Base-by-base conservation (phyloP, 2,113 vertebrate genomes). In the Pavo muticus region DNA sequence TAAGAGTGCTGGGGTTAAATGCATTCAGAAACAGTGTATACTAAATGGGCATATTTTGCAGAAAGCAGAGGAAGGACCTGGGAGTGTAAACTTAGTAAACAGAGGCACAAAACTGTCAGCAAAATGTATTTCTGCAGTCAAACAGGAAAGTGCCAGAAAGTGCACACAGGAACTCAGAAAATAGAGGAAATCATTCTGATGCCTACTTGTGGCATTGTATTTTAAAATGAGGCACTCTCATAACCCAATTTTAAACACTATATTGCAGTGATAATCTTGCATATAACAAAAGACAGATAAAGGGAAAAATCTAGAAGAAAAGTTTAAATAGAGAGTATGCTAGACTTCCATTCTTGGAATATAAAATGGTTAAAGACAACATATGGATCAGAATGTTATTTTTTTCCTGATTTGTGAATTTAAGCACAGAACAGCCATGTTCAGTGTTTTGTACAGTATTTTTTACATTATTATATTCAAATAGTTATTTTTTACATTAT, bases 61-160 rank as follows among this genome's bases (percentile, higher is more conserved):
- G 52, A 84, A 81, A 91, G 20, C 4, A 20, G 24, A 30, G 54
- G 72, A 82, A 85, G 24, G 29, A 83, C 30, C 29, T 70, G 29
- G 42, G 48, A 87, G 23, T 37, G 19, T 68, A 91, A 92, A 87
- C 54, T 93, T 10, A 76, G 48, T 91, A 91, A 87, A 63, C 11
- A 94, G 84, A 89, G 21, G 7, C 71, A 88, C 87, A 79, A 92
- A 94, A 44, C 45, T 88, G 89, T 92, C 87, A 94, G 64, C 56
- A 92, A 88, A 91, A 92, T 60, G 17, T 50, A 60, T 90, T 91
- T 80, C 82, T 14, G 6, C 54, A 69, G 61, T 84, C 35, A 77
- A 87, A 88, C 23, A 85, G 30, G 63, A 70, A 90, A 86, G 24
- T 63, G 5, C 2, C 75, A 90, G 89, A 76, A 90, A 83, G 7